Percentiles rank a stretch among this genome's conserved stretches.
Evolutionary conservation across 2,113 vertebrate species (phyloP).

Genomic region (Eptesicus fuscus): DNA sequence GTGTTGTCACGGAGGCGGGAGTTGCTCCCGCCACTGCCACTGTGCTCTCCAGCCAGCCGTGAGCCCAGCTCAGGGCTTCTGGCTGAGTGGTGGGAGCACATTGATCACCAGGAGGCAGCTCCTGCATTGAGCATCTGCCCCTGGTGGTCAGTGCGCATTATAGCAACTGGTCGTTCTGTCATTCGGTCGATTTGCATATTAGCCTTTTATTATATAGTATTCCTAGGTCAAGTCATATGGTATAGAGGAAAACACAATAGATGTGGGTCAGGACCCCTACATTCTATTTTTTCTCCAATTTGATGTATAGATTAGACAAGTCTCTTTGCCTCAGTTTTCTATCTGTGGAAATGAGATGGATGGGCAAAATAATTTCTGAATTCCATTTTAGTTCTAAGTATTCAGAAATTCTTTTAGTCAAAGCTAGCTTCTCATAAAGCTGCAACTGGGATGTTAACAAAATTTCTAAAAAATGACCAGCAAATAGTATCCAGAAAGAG

Average conservation of each 20-base stretch:
- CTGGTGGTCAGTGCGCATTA: too few relatives aligned
- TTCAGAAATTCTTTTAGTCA: conserved; percentile 1
- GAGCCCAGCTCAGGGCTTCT: too few relatives aligned
- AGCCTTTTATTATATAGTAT: background rate
- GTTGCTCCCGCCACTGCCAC: too few relatives aligned
- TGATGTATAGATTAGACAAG: background rate
- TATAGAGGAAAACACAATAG: background rate
- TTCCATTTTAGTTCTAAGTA: background rate
- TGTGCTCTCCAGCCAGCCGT: too few relatives aligned
- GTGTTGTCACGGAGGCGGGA: too few relatives aligned
- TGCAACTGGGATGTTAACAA: background rate
- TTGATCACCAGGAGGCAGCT: too few relatives aligned
- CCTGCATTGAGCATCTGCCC: too few relatives aligned
- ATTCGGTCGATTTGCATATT: too few relatives aligned
- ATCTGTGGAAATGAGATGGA: background rate
- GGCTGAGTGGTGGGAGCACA: too few relatives aligned
- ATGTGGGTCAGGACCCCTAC: background rate
- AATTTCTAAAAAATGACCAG: conserved; percentile 24
- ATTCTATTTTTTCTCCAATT: background rate
- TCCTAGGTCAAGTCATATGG: background rate
- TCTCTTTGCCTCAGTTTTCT: background rate
- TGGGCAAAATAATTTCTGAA: background rate
- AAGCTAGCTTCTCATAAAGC: background rate
- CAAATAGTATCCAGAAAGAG: background rate
- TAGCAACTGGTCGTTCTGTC: too few relatives aligned